Conservation (phyloP, 1,140 invertebrate species). For the Drosophila sp. region DNA sequence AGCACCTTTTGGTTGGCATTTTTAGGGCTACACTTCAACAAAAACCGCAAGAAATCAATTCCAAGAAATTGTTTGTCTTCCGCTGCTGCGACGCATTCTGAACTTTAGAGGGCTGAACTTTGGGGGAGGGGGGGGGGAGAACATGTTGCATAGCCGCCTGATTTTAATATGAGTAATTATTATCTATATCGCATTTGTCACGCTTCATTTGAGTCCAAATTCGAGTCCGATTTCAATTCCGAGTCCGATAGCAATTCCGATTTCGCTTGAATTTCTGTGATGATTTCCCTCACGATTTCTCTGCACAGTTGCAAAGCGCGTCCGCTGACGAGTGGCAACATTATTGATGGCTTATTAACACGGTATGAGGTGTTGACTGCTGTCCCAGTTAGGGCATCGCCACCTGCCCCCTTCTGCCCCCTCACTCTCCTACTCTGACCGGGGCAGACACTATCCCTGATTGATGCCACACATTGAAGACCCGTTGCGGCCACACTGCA, state of each 20-base stretch:
- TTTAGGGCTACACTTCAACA: constrained; percentile 74
- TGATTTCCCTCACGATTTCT: constrained; percentile 2
- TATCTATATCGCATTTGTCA: constrained; percentile 58
- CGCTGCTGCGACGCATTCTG: constrained; percentile 47
- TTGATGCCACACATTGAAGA: constrained; percentile 1
- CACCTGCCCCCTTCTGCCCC: background rate
- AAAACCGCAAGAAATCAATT: constrained; percentile 80
- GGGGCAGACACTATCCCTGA: background rate
- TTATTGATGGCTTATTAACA: constrained; percentile 76
- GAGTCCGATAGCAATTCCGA: background rate
- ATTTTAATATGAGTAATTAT: constrained; percentile 34
- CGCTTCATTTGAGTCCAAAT: constrained; percentile 54
- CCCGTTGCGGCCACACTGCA: constrained; percentile 26
- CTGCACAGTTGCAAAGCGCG: background rate
- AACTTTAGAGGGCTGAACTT: background rate
- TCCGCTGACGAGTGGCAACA: constrained; percentile 21
- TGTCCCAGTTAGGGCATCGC: constrained; percentile 40
- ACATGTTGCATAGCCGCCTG: constrained; percentile 32
- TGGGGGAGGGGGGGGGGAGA: constrained; percentile 7
- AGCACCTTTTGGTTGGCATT: constrained; percentile 52
- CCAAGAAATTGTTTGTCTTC: constrained; percentile 79
- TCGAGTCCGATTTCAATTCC: background rate
- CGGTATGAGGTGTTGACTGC: constrained; percentile 70
- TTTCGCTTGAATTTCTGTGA: background rate
- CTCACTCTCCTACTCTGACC: too few species aligned